Percentiles rank a stretch among this genome's conserved stretches.
These are phyloP conservation scores for Eretmochelys imbricata DNA, from an alignment of 2,113 vertebrate species.

Conservation along the genomic window DNA sequence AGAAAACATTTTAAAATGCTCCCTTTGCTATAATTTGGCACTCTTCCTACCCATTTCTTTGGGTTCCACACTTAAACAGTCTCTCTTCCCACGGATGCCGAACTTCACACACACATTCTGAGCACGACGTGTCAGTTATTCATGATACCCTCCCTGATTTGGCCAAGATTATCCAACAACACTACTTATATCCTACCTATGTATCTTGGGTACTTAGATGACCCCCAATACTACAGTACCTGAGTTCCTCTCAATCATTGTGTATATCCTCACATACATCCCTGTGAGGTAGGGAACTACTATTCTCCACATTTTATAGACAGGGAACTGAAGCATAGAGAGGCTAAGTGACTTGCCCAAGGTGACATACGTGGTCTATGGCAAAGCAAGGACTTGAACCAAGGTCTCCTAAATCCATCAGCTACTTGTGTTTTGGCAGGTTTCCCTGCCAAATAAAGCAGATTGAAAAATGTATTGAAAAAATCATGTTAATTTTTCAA, in stretches of 20 bases:
- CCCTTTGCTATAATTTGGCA: background rate
- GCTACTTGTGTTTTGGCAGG: slow-evolving; percentile 43
- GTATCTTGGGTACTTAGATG: slow-evolving; percentile 6
- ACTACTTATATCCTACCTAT: slow-evolving; percentile 42
- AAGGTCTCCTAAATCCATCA: background rate
- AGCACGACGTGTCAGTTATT: slow-evolving; percentile 4
- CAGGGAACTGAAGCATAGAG: background rate
- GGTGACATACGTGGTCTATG: background rate
- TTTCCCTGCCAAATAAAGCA: background rate
- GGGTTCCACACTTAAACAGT: background rate
- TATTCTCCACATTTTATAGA: background rate
- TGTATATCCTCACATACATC: background rate
- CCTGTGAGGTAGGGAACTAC: background rate
- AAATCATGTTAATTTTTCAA: background rate
- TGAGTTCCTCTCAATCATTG: background rate
- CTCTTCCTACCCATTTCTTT: background rate
- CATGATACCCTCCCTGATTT: background rate
- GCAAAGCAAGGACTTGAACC: background rate
- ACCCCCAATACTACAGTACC: slow-evolving; percentile 37
- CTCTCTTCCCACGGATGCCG: background rate
- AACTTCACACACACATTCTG: background rate
- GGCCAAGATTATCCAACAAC: slow-evolving; percentile 45
- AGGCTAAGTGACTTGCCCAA: background rate
- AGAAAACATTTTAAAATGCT: slow-evolving; percentile 1
- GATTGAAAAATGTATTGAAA: slow-evolving; percentile 43